Conservation (phyloP, 1,140 invertebrate species). For the Psix sp. region DNA sequence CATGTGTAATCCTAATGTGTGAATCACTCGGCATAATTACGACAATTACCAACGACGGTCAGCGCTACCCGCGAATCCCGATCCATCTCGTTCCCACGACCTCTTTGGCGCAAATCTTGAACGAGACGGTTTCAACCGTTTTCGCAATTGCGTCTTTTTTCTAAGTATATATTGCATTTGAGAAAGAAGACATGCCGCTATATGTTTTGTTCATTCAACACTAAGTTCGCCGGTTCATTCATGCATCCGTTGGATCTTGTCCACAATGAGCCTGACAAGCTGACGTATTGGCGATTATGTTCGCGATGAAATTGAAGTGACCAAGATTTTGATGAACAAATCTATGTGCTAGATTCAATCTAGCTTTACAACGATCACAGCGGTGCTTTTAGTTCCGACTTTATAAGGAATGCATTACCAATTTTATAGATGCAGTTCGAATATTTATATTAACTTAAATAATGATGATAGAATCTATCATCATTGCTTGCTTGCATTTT, state of each 20-base stretch:
- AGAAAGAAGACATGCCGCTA: conserved; percentile 11
- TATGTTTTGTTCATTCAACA: conserved; percentile 28
- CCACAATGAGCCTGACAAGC: not conserved
- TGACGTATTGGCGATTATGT: conserved; percentile 14
- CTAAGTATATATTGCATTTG: conserved; percentile 9
- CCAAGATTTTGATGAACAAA: conserved; percentile 5
- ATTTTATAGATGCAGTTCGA: no score
- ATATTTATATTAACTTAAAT: no score
- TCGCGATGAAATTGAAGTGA: conserved; percentile 5
- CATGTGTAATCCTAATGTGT: conserved; percentile 75
- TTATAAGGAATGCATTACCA: no score
- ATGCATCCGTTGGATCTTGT: conserved; percentile 24
- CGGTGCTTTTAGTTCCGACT: no score
- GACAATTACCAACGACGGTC: conserved; percentile 72
- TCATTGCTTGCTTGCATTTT: no score
- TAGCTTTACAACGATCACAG: not conserved
- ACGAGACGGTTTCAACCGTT: conserved; percentile 54
- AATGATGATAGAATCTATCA: no score
- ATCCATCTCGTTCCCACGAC: conserved; percentile 74
- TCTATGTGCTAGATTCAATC: not conserved
- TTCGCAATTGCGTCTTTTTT: conserved; percentile 40
- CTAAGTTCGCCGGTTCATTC: conserved; percentile 26
- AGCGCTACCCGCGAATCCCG: conserved; percentile 64
- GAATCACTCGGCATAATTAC: conserved; percentile 78
- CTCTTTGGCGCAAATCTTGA: conserved; percentile 76